Percentiles rank a stretch among this genome's conserved stretches.
These are phyloP conservation scores for Timema podura DNA, from an alignment of 2,888 invertebrate species.

Conservation along the genomic window DNA sequence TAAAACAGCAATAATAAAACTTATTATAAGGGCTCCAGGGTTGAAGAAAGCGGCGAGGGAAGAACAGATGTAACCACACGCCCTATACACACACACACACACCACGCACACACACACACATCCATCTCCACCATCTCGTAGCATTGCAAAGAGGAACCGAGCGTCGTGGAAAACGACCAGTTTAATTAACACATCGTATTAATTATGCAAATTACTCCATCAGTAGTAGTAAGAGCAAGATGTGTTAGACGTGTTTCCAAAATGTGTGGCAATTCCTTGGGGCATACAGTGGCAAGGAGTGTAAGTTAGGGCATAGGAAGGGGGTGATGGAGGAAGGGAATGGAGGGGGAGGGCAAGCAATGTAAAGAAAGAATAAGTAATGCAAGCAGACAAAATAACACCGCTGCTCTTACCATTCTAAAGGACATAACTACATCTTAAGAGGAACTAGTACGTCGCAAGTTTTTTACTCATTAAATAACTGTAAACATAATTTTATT, in stretches of 20 bases:
- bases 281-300: constrained; percentile 7
- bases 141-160: not conserved
- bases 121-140: constrained; percentile 1
- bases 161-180: constrained; percentile 15
- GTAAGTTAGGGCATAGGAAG: not conserved
- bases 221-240: constrained; percentile 16
- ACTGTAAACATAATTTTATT: no score
- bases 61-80: no score
- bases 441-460: no score
- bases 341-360: not conserved
- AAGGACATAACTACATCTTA: no score
- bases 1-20: no score
- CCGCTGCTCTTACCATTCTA: no score
- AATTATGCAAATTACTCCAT: constrained; percentile 25
- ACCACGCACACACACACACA: not conserved
- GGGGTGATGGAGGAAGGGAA: not conserved
- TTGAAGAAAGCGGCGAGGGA: no score
- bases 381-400: not conserved
- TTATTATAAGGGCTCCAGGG: no score
- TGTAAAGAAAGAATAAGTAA: constrained; percentile 6
- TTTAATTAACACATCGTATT: constrained; percentile 26
- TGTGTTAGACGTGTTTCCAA: no score
- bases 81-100: constrained; percentile 5
- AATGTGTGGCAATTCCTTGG: constrained; percentile 15
- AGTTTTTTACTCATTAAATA: no score